Evolutionary conservation across 2,113 vertebrate genomes (phyloP).

Genomic region (Stercorarius parasiticus): DNA sequence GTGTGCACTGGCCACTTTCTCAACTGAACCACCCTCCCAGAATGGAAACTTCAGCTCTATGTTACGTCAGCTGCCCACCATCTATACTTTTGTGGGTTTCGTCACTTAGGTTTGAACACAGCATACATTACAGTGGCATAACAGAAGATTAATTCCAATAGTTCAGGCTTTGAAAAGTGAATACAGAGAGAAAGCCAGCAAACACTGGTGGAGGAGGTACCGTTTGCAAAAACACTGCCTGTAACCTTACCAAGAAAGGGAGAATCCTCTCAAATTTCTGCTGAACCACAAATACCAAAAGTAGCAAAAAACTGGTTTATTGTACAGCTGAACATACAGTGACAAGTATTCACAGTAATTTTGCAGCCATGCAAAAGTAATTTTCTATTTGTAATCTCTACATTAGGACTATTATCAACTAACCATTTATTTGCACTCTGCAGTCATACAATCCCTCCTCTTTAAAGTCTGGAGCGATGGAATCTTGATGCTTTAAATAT

Average conservation of each 20-base stretch:
- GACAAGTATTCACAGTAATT: not conserved
- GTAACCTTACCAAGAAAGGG: not conserved
- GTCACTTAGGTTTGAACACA: not conserved
- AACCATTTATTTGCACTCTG: not conserved
- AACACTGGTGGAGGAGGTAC: not conserved
- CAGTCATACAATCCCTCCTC: not conserved
- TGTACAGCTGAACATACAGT: not conserved
- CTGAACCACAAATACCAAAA: not conserved
- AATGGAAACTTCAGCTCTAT: not conserved
- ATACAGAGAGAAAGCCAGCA: not conserved
- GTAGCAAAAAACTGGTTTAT: not conserved
- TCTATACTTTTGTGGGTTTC: not conserved
- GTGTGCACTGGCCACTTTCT: not conserved
- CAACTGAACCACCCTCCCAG: not conserved
- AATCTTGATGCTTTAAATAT: constrained; percentile 60
- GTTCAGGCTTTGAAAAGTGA: not conserved
- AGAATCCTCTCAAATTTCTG: not conserved
- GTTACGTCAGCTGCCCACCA: not conserved
- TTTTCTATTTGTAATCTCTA: not conserved
- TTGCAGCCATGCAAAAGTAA: not conserved
- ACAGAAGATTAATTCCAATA: not conserved
- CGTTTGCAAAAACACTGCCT: not conserved
- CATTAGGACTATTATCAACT: not conserved
- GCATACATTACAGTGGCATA: not conserved
- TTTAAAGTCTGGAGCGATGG: not conserved